These are phyloP conservation scores for Sarcophaga bullata DNA, from an alignment of 1,140 invertebrate genomes.

Conservation along the genomic window DNA sequence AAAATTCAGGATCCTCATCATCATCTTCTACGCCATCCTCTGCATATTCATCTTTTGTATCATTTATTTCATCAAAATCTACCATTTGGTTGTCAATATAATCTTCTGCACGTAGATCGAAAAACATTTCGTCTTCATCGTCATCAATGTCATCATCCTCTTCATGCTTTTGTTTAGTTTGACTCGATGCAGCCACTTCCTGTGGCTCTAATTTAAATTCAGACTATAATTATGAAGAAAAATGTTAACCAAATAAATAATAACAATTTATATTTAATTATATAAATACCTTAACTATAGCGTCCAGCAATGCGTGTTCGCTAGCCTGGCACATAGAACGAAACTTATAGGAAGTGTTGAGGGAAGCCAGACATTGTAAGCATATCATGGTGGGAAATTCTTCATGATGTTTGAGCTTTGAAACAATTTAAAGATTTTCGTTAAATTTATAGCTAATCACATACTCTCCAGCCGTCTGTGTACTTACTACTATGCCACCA, in stretches of 20 bases:
- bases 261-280: background rate
- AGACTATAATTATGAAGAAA: conserved; percentile 44
- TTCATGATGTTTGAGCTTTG: conserved; percentile 54
- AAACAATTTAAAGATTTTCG: background rate
- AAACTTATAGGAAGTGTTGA: conserved; percentile 55
- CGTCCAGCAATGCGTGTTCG: conserved; percentile 55
- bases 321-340: conserved; percentile 58
- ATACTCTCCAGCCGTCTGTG: background rate
- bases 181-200: conserved; percentile 44
- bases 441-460: background rate
- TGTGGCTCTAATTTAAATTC: conserved; percentile 57
- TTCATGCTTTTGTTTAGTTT: conserved; percentile 35
- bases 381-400: conserved; percentile 61
- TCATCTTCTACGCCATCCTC: background rate
- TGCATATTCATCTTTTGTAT: conserved; percentile 43
- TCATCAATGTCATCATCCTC: conserved; percentile 49
- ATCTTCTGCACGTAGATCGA: conserved; percentile 53
- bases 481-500: conserved; percentile 56
- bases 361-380: conserved; percentile 50
- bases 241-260: background rate
- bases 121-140: conserved; percentile 55
- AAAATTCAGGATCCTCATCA: conserved; percentile 44
- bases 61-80: conserved; percentile 54
- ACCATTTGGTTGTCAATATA: conserved; percentile 59
- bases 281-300: conserved; percentile 56